Conservation (phyloP, 2,113 vertebrate genomes). For the Chinchilla lanigera region DNA sequence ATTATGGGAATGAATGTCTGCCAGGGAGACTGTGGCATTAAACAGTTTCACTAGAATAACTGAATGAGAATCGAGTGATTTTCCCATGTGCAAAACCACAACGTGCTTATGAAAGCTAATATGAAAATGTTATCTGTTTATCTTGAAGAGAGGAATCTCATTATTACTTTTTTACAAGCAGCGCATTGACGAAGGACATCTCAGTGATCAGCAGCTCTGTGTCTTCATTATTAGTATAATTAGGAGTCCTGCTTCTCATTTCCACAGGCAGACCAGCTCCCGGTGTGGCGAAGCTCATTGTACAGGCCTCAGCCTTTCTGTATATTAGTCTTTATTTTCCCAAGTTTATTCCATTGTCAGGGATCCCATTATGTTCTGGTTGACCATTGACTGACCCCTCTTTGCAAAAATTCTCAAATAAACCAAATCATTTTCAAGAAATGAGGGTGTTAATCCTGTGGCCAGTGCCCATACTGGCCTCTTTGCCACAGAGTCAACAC, state of each 20-base stretch:
- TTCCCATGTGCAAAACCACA: conserved; percentile 23
- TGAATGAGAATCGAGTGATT: conserved; percentile 27
- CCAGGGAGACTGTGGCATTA: neutral
- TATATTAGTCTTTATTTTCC: conserved; percentile 53
- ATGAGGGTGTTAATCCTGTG: conserved; percentile 38
- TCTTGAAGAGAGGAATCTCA: conserved; percentile 18
- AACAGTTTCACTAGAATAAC: neutral
- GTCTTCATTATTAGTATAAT: conserved; percentile 85
- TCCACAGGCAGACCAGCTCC: conserved; percentile 67
- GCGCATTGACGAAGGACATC: neutral
- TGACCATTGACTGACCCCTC: conserved; percentile 84
- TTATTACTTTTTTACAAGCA: neutral
- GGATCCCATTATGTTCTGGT: conserved; percentile 80
- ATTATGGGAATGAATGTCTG: neutral
- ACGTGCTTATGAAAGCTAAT: conserved; percentile 26
- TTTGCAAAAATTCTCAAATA: conserved; percentile 74
- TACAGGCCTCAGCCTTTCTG: conserved; percentile 70
- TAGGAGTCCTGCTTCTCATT: conserved; percentile 70
- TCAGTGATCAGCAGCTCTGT: neutral
- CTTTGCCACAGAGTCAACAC: neutral
- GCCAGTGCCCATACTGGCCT: conserved; percentile 9
- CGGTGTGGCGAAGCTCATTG: conserved; percentile 87
- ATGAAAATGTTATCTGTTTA: conserved; percentile 52
- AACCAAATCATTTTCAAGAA: conserved; percentile 42
- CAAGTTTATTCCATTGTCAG: conserved; percentile 76